Conservation (phyloP, 2,888 invertebrate genomes). For the Mythimna albipuncta region DNA sequence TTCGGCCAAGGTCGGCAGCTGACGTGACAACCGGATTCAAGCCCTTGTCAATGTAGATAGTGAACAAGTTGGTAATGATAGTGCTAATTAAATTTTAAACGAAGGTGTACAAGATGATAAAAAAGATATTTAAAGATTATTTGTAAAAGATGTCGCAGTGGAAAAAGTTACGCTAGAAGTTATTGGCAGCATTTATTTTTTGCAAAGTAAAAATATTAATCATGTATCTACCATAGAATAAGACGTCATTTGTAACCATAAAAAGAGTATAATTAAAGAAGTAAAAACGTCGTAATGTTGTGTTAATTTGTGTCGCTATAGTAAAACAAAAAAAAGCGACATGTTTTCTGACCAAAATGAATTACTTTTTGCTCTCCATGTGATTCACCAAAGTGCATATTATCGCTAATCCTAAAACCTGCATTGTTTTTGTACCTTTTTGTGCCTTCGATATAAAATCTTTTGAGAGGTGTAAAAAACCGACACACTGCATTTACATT, state of each 20-base stretch:
- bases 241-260: neutral
- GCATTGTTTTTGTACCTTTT: slow-evolving; percentile 46
- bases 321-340: slow-evolving; percentile 24
- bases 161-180: neutral
- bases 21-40: slow-evolving; percentile 67
- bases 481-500: slow-evolving; percentile 22
- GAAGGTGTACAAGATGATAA: neutral
- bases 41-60: slow-evolving; percentile 49
- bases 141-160: neutral
- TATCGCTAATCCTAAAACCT: slow-evolving; percentile 60
- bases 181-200: neutral
- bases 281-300: slow-evolving; percentile 33
- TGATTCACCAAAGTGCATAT: slow-evolving; percentile 65
- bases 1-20: slow-evolving; percentile 64
- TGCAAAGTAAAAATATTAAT: neutral
- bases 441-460: slow-evolving; percentile 41
- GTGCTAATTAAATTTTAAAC: slow-evolving; percentile 30
- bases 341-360: slow-evolving; percentile 36
- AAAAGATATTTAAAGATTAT: neutral
- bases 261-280: slow-evolving; percentile 21
- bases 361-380: slow-evolving; percentile 51
- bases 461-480: slow-evolving; percentile 48
- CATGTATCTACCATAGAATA: neutral
- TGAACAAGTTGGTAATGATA: slow-evolving; percentile 34
- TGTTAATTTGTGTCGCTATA: slow-evolving; percentile 43